Conservation (phyloP, 2,113 vertebrate genomes). For the Fulica atra region DNA sequence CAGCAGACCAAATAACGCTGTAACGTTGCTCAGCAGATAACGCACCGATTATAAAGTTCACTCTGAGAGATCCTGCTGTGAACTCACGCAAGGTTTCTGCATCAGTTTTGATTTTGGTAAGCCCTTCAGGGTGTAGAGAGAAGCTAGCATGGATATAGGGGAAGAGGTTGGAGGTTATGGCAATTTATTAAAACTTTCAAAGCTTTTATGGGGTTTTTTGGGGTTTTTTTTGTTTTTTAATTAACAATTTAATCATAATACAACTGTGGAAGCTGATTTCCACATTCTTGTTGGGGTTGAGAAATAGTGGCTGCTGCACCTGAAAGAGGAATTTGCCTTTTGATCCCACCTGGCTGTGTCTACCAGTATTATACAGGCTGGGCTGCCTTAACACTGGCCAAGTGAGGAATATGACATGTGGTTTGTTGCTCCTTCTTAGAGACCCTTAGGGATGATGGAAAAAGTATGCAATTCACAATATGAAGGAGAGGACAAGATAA, state of each 20-base stretch:
- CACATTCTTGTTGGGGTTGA: background rate
- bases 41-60: background rate
- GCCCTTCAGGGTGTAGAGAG: background rate
- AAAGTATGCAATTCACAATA: background rate
- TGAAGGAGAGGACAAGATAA: background rate
- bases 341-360: background rate
- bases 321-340: background rate
- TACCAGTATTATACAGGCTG: background rate
- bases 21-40: background rate
- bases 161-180: background rate
- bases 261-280: background rate
- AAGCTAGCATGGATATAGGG: background rate
- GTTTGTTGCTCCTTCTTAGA: background rate
- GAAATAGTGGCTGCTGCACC: background rate
- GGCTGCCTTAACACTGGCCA: background rate
- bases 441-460: background rate
- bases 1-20: background rate
- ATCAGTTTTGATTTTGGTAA: background rate
- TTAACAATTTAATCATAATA: background rate
- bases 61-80: background rate
- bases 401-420: background rate
- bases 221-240: background rate
- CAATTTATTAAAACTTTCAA: background rate
- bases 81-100: background rate
- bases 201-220: background rate